Percentiles rank a stretch among this genome's conserved stretches.
These are phyloP conservation scores for Noctua janthina DNA, from an alignment of 2,888 invertebrate genomes.

Conservation along the genomic window DNA sequence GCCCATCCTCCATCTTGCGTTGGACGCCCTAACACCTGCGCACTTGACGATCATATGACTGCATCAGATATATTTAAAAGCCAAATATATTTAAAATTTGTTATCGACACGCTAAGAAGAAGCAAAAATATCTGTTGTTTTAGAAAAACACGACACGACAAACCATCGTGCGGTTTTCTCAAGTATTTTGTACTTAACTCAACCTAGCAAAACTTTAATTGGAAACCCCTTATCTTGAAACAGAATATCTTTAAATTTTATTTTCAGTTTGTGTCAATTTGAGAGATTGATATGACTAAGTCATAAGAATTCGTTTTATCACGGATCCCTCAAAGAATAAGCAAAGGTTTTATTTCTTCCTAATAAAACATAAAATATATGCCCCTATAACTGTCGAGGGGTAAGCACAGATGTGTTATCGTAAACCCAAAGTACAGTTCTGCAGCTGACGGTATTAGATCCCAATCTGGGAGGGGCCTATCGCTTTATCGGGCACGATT, in stretches of 20 bases:
- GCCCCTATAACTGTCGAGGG: not conserved
- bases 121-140: not conserved
- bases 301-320: constrained; percentile 13
- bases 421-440: constrained; percentile 14
- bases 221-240: not conserved
- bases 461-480: constrained; percentile 31
- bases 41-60: no score
- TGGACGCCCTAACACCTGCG: no score
- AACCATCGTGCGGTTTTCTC: not conserved
- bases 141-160: not conserved
- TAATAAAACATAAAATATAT: constrained; percentile 51
- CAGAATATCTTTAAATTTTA: not conserved
- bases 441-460: constrained; percentile 41
- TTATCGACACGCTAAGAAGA: no score
- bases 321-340: constrained; percentile 5
- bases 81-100: no score
- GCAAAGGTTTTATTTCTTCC: constrained; percentile 9
- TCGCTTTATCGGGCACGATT: constrained; percentile 45
- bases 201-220: not conserved
- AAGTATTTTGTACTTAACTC: not conserved
- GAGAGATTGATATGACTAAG: not conserved
- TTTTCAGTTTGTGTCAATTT: not conserved
- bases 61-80: no score
- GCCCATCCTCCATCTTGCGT: no score
- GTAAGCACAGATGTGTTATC: constrained; percentile 43